phyloP scores from a whole-genome alignment of 2,797 vertebrate species.

The Pygocentrus nattereri region DNA sequence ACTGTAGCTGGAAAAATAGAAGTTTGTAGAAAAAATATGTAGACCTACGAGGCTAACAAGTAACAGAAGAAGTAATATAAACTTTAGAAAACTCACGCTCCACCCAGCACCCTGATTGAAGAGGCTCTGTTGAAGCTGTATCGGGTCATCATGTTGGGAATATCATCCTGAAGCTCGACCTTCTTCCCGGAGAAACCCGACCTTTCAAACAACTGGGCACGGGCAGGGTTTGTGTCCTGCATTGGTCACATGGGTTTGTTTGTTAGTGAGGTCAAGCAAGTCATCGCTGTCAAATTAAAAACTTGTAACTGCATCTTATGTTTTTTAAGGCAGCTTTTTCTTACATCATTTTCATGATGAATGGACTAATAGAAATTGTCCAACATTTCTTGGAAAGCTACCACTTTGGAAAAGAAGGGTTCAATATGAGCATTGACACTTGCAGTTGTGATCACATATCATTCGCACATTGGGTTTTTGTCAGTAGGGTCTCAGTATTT shows the following conservation, averaged over 20 bases:
- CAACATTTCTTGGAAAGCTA: not conserved
- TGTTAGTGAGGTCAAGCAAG: not conserved
- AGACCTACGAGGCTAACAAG: not conserved
- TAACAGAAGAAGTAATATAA: not conserved
- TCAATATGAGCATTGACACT: too few relatives aligned
- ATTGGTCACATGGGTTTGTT: not conserved
- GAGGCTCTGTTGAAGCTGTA: conserved; percentile 79
- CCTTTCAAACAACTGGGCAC: conserved; percentile 78
- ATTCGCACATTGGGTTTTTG: too few relatives aligned
- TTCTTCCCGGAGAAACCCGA: conserved; percentile 79
- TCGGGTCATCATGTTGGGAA: conserved; percentile 82
- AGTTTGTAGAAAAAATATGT: too few relatives aligned
- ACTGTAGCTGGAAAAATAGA: not conserved
- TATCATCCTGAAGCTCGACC: conserved; percentile 81
- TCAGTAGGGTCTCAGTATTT: not conserved
- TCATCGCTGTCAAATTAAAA: not conserved
- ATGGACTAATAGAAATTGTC: not conserved
- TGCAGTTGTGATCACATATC: too few relatives aligned
- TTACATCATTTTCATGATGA: not conserved
- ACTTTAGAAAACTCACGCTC: conserved; percentile 75
- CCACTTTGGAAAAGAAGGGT: too few relatives aligned
- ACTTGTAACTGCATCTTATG: not conserved
- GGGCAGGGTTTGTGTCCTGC: conserved; percentile 73
- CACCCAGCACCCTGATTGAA: conserved; percentile 79
- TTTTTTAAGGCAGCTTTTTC: not conserved